These are phyloP conservation scores for Tipula unca DNA, from an alignment of 2,888 invertebrate species.

Conservation along the genomic window DNA sequence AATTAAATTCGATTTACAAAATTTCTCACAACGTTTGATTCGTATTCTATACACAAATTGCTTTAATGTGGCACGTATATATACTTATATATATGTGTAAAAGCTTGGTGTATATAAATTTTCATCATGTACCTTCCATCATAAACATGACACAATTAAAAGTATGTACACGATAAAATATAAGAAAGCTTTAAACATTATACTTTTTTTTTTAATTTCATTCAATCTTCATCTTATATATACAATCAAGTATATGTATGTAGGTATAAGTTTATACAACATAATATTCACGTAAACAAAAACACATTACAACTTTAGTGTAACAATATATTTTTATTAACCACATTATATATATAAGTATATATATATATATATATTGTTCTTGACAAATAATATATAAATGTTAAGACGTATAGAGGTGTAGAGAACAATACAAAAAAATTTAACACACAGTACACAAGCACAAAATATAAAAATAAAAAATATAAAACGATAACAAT, in stretches of 20 bases:
- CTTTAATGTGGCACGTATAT: no score
- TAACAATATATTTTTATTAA: constrained; percentile 8
- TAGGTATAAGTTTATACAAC: neutral
- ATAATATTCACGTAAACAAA: neutral
- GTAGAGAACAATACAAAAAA: neutral
- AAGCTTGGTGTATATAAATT: neutral
- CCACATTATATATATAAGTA: neutral
- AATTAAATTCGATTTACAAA: no score
- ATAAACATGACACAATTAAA: neutral
- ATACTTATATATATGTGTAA: no score
- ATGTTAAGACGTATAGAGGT: neutral
- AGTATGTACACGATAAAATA: neutral
- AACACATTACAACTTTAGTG: neutral
- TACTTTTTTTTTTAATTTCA: neutral
- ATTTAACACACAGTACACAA: neutral
- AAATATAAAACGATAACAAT: neutral
- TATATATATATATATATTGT: no score
- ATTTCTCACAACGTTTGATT: no score
- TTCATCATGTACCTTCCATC: neutral
- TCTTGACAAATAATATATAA: neutral
- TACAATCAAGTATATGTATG: neutral
- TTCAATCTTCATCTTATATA: neutral
- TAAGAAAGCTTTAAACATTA: neutral
- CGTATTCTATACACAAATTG: no score
- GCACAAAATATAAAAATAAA: neutral